phyloP scores from a whole-genome alignment of 2,113 vertebrate species.

The Xiphophorus maculatus region DNA sequence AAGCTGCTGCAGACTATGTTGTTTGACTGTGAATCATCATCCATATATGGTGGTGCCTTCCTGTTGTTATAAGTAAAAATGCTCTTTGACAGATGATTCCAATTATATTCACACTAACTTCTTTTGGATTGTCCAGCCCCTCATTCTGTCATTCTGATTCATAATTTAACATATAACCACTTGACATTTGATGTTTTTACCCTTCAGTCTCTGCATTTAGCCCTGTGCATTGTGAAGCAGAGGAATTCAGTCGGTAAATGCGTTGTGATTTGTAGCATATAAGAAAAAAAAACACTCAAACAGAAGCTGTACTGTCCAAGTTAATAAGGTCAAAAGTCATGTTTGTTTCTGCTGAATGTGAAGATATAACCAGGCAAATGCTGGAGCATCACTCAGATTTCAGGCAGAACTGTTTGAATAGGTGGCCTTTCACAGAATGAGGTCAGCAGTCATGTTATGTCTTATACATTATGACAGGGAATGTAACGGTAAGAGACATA shows the following conservation, averaged over 20 bases:
- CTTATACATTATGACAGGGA: not conserved
- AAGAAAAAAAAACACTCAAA: not conserved
- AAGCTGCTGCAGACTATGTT: too few relatives aligned
- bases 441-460: slow-evolving; percentile 27
- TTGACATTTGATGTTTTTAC: not conserved
- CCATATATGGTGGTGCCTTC: too few relatives aligned
- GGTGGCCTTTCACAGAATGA: slow-evolving; percentile 7
- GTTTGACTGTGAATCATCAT: too few relatives aligned
- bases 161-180: not conserved
- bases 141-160: too few relatives aligned
- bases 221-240: not conserved
- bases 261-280: not conserved
- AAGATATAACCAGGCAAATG: not conserved
- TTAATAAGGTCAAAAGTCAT: slow-evolving; percentile 6
- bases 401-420: not conserved
- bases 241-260: slow-evolving; percentile 5
- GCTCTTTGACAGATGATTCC: too few relatives aligned
- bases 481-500: not conserved
- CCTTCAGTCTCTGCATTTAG: not conserved
- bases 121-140: not conserved
- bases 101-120: not conserved
- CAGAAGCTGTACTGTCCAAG: not conserved
- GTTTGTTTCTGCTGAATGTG: slow-evolving; percentile 3
- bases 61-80: too few relatives aligned
- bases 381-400: slow-evolving; percentile 3